Percentiles rank a stretch among this genome's conserved stretches.
Conservation (phyloP, 2,113 vertebrate species). For the Acinonyx jubatus region DNA sequence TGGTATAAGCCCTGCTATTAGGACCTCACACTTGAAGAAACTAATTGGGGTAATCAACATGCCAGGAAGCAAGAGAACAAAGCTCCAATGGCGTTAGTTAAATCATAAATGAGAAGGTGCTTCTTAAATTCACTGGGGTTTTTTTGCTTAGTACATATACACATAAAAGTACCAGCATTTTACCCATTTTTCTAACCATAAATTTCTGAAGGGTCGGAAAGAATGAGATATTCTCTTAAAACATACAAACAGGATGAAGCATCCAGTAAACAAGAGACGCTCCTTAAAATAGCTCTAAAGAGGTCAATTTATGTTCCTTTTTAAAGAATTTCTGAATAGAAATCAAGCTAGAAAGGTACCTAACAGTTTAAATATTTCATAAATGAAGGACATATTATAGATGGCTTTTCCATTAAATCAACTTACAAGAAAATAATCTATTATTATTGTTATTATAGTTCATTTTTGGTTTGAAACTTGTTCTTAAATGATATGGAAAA, state of each 20-base stretch:
- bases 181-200: not conserved
- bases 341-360: not conserved
- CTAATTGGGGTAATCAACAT: slow-evolving; percentile 65
- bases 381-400: not conserved
- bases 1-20: slow-evolving; percentile 59
- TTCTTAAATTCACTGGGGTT: not conserved
- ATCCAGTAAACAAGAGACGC: not conserved
- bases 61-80: slow-evolving; percentile 32
- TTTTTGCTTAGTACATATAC: not conserved
- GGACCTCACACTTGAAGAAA: slow-evolving; percentile 62
- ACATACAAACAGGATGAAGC: not conserved
- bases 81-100: slow-evolving; percentile 1
- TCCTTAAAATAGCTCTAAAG: not conserved
- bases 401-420: not conserved
- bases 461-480: slow-evolving; percentile 21
- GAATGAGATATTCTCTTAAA: not conserved
- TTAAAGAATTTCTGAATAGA: not conserved
- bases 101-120: not conserved
- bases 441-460: not conserved
- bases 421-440: not conserved
- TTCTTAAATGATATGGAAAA: slow-evolving; percentile 22
- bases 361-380: not conserved
- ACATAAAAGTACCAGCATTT: not conserved
- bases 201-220: not conserved
- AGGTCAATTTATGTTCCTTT: not conserved